phyloP scores from a whole-genome alignment of 1,140 invertebrate species.

The Aphaenogaster rudis region DNA sequence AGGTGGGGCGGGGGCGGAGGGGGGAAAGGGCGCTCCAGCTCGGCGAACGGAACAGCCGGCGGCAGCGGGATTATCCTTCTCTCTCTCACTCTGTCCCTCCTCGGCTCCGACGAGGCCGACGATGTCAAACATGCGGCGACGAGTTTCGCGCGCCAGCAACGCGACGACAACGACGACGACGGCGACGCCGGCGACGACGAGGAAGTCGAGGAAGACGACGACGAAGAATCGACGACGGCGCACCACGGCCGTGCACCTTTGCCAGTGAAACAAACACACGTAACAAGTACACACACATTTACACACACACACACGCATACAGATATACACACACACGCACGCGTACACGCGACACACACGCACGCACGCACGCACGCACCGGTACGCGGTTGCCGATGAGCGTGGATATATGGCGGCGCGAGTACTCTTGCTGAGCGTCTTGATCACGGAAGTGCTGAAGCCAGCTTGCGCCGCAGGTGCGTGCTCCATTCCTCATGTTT shows the following conservation, averaged over 20 bases:
- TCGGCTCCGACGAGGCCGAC: slow-evolving; percentile 55
- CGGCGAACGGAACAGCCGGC: slow-evolving; percentile 68
- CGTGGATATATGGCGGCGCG: slow-evolving; percentile 86
- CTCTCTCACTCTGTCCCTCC: slow-evolving; percentile 3
- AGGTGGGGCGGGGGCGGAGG: background rate
- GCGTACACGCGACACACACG: background rate
- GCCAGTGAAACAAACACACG: slow-evolving; percentile 70
- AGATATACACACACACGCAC: background rate
- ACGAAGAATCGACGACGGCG: slow-evolving; percentile 63
- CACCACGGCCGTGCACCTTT: slow-evolving; percentile 75
- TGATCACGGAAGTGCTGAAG: slow-evolving; percentile 86
- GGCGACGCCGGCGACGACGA: background rate
- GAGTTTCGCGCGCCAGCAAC: slow-evolving; percentile 60
- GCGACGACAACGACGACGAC: slow-evolving; percentile 26
- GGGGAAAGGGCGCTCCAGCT: slow-evolving; percentile 58
- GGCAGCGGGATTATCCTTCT: slow-evolving; percentile 19
- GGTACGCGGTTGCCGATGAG: slow-evolving; percentile 80
- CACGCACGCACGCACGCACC: slow-evolving; percentile 36
- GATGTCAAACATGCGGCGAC: slow-evolving; percentile 78
- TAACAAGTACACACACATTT: background rate
- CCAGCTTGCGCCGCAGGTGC: slow-evolving; percentile 84
- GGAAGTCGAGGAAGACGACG: background rate
- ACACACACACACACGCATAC: background rate
- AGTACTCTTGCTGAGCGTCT: slow-evolving; percentile 86
- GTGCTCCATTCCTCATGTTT: slow-evolving; percentile 67